Conservation (phyloP, 2,113 vertebrate species). For the Nymphicus hollandicus region DNA sequence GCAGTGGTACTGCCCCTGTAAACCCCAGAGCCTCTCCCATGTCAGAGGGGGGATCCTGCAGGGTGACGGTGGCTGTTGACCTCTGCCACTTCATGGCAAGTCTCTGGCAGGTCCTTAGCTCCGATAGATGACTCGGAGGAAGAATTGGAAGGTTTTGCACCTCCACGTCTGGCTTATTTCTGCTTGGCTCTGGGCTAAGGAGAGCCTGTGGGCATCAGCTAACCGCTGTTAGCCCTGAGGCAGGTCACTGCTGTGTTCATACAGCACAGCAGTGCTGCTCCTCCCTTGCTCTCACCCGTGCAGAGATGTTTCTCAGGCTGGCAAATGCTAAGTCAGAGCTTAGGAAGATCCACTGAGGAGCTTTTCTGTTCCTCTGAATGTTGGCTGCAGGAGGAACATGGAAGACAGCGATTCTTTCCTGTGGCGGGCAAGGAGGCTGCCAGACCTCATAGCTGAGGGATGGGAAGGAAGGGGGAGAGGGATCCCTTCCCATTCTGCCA, state of each 20-base stretch:
- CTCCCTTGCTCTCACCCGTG: not conserved
- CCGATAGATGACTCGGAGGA: not conserved
- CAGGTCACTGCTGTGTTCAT: not conserved
- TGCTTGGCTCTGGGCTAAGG: not conserved
- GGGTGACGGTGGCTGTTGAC: not conserved
- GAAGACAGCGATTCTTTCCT: not conserved
- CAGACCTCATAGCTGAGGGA: not conserved
- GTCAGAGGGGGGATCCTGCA: not conserved
- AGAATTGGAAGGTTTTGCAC: not conserved
- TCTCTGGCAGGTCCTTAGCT: not conserved
- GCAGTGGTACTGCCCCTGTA: not conserved
- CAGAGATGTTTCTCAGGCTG: not conserved
- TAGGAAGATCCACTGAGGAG: not conserved
- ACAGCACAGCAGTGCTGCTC: not conserved
- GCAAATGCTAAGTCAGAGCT: fast-evolving
- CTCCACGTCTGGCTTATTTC: not conserved
- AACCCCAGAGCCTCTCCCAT: not conserved
- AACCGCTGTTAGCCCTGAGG: not conserved
- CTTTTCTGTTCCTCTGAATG: not conserved
- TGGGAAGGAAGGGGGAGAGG: not conserved
- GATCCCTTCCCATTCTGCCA: not conserved
- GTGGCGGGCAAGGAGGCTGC: not conserved
- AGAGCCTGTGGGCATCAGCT: not conserved
- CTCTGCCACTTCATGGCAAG: not conserved
- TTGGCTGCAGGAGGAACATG: not conserved